phyloP scores from a whole-genome alignment of 2,888 invertebrate genomes.

The Notodonta dromedarius region DNA sequence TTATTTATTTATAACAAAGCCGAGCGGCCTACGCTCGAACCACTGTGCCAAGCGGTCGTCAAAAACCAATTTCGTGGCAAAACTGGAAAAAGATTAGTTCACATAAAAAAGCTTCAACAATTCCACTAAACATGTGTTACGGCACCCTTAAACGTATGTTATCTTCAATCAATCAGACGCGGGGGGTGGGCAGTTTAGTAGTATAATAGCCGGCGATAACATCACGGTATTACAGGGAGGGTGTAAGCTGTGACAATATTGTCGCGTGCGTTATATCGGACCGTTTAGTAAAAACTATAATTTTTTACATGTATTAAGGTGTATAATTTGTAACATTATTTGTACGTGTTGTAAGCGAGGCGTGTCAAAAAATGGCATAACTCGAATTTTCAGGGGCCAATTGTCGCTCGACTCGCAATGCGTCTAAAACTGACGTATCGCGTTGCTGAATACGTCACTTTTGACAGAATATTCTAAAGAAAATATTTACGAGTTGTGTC shows the following conservation, averaged over 20 bases:
- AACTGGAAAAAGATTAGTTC: too few relatives aligned
- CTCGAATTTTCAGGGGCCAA: too few relatives aligned
- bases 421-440: too few relatives aligned
- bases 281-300: constrained; percentile 32
- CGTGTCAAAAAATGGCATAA: too few relatives aligned
- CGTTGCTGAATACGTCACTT: too few relatives aligned
- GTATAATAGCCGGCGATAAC: constrained; percentile 40
- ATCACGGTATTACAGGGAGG: constrained; percentile 40
- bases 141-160: constrained; percentile 37
- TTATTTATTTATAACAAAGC: too few relatives aligned
- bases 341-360: neutral
- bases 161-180: constrained; percentile 49
- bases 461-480: too few relatives aligned
- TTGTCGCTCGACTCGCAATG: too few relatives aligned
- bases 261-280: constrained; percentile 34
- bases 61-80: too few relatives aligned
- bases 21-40: too few relatives aligned
- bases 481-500: too few relatives aligned
- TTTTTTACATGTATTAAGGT: constrained; percentile 21
- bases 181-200: constrained; percentile 48
- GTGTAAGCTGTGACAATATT: constrained; percentile 41
- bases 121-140: constrained; percentile 29
- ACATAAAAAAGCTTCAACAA: neutral
- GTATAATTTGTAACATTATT: constrained; percentile 2
- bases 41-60: too few relatives aligned